A percentile compares a stretch with the other conserved stretches of the same genome.
Evolutionary conservation across 2,797 vertebrate species (phyloP).

Genomic region (Rousettus madagascariensis): DNA sequence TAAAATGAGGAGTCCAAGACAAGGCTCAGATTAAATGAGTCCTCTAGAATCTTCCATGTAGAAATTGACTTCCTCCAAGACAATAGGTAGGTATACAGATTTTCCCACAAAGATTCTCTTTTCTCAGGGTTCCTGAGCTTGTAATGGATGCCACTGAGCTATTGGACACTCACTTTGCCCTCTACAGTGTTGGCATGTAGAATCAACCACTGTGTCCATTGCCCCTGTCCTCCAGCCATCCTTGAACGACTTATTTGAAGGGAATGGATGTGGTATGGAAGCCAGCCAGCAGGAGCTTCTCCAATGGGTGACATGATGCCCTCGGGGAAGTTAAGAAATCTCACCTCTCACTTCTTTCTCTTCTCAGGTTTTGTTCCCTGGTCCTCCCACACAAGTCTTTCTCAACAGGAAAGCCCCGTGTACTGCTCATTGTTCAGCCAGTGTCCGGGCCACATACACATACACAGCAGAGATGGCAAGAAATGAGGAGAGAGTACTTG

Average conservation of each 20-base stretch:
- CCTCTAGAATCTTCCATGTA: not conserved
- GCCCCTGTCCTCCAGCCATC: not conserved
- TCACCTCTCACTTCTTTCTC: not conserved
- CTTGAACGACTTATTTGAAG: not conserved
- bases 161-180: not conserved
- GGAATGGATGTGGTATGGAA: not conserved
- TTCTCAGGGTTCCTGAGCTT: not conserved
- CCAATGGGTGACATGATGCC: not conserved
- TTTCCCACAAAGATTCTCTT: not conserved
- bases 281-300: not conserved
- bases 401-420: slow-evolving; percentile 46
- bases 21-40: not conserved
- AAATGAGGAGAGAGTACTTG: slow-evolving; percentile 52
- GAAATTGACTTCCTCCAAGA: not conserved
- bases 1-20: not conserved
- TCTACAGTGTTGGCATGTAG: too few relatives aligned
- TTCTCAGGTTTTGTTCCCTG: not conserved
- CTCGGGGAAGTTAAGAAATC: not conserved
- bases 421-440: not conserved
- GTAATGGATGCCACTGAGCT: not conserved
- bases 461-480: not conserved
- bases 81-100: not conserved
- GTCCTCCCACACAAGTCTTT: slow-evolving; percentile 52
- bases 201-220: not conserved
- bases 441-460: not conserved